Percentiles rank a stretch among this genome's conserved stretches.
These are phyloP conservation scores for Dastarcus helophoroides DNA, from an alignment of 2,888 invertebrate species.

Conservation along the genomic window DNA sequence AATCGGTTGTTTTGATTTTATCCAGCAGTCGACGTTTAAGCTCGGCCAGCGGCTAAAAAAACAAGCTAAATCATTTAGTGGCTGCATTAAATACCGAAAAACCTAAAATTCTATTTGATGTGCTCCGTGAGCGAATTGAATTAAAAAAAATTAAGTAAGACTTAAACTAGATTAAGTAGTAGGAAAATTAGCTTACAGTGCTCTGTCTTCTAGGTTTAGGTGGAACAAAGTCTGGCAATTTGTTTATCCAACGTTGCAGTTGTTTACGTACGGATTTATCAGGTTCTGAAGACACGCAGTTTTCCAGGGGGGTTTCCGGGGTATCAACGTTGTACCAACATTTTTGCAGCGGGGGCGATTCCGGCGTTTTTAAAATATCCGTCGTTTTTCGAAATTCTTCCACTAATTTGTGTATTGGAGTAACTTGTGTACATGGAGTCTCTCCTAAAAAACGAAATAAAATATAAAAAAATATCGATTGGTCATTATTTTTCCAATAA, in stretches of 20 bases:
- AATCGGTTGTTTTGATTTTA: no score
- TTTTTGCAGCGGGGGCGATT: constrained; percentile 17
- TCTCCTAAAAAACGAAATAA: no score
- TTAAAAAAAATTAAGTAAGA: no score
- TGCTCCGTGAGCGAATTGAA: no score
- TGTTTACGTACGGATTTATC: constrained; percentile 41
- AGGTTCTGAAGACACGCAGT: constrained; percentile 38
- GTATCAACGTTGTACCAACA: constrained; percentile 35
- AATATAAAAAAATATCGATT: no score
- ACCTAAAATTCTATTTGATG: no score
- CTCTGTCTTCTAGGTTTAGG: constrained; percentile 29
- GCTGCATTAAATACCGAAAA: no score
- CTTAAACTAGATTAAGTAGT: no score
- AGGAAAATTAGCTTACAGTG: constrained; percentile 30
- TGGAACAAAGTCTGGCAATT: constrained; percentile 37
- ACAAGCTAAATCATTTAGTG: constrained; percentile 8
- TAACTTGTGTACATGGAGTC: constrained; percentile 29
- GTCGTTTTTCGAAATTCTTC: constrained; percentile 26
- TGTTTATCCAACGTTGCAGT: constrained; percentile 39
- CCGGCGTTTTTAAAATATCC: constrained; percentile 23
- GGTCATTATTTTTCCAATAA: no score
- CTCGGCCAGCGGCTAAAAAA: constrained; percentile 44
- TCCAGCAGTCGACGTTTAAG: constrained; percentile 40
- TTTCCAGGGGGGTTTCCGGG: constrained; percentile 46
- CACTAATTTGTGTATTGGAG: constrained; percentile 32